Evolutionary conservation across 2,113 vertebrate species (phyloP).

Genomic region (Stigmatopora argus): DNA sequence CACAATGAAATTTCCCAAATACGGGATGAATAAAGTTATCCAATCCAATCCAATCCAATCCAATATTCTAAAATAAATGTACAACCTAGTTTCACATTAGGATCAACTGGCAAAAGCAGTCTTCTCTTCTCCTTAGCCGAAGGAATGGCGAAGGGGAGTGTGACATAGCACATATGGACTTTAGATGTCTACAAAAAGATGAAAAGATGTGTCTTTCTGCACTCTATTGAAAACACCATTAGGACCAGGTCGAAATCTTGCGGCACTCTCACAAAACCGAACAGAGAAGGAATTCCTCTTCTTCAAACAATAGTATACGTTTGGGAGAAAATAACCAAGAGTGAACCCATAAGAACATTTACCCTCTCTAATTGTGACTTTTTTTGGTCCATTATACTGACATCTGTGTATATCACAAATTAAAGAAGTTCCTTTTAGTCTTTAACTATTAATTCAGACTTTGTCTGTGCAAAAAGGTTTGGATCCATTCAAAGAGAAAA

Average conservation of each 20-base stretch:
- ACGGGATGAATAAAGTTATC: too few species aligned
- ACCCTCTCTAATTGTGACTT: slow-evolving; percentile 32
- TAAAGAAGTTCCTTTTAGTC: slow-evolving; percentile 61
- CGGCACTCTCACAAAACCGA: slow-evolving; percentile 48
- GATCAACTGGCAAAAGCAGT: too few species aligned
- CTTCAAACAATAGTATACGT: slow-evolving; percentile 38
- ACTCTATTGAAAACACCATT: slow-evolving; percentile 61
- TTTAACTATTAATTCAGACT: slow-evolving; percentile 55
- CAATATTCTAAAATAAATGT: too few species aligned
- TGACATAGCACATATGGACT: too few species aligned
- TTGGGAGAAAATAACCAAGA: slow-evolving; percentile 43
- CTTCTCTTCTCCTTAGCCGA: too few species aligned
- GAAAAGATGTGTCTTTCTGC: too few species aligned
- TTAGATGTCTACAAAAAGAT: too few species aligned
- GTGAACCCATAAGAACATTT: slow-evolving; percentile 43
- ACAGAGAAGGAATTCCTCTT: slow-evolving; percentile 50
- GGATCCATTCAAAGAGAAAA: slow-evolving; percentile 55
- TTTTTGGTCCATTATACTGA: slow-evolving; percentile 21
- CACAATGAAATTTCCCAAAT: too few species aligned
- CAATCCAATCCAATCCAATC: too few species aligned
- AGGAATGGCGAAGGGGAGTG: too few species aligned
- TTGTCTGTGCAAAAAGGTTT: slow-evolving; percentile 60
- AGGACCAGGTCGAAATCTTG: slow-evolving; percentile 57
- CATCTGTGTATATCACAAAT: slow-evolving; percentile 46
- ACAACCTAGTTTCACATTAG: too few species aligned